These are phyloP conservation scores for Pachypsylla venusta DNA, from an alignment of 1,140 invertebrate species.

Conservation along the genomic window DNA sequence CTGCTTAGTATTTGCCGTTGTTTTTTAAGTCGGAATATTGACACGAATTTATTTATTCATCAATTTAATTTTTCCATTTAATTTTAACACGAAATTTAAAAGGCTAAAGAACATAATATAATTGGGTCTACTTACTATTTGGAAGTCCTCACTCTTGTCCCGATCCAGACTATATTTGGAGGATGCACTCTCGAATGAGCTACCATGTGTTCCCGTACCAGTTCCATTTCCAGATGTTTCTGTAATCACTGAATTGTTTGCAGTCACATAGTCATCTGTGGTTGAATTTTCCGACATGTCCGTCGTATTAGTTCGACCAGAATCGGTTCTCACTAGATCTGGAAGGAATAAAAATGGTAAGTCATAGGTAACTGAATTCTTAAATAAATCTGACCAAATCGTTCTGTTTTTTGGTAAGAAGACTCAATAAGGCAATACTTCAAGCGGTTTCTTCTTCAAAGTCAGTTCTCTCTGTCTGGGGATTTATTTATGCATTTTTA, in stretches of 20 bases:
- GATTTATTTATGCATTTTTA: too few relatives aligned
- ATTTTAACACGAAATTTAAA: too few relatives aligned
- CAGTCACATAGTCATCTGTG: slow-evolving; percentile 77
- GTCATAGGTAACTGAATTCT: too few relatives aligned
- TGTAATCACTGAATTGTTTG: slow-evolving; percentile 56
- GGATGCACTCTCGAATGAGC: slow-evolving; percentile 65
- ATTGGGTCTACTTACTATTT: slow-evolving; percentile 19
- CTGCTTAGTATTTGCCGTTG: too few relatives aligned
- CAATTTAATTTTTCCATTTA: too few relatives aligned
- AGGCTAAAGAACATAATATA: slow-evolving; percentile 6
- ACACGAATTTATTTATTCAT: too few relatives aligned
- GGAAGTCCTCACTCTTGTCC: slow-evolving; percentile 36
- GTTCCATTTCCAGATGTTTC: slow-evolving; percentile 29
- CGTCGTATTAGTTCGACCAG: slow-evolving; percentile 45
- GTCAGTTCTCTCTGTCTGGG: too few relatives aligned
- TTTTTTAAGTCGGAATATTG: too few relatives aligned
- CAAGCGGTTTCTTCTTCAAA: too few relatives aligned
- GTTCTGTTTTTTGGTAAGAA: too few relatives aligned
- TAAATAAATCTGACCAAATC: too few relatives aligned
- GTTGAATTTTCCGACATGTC: slow-evolving; percentile 70
- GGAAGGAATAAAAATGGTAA: neutral
- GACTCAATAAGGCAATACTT: too few relatives aligned
- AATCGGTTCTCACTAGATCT: slow-evolving; percentile 44
- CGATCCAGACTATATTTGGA: slow-evolving; percentile 50
- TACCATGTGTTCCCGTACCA: slow-evolving; percentile 36